Evolutionary conservation across 2,888 invertebrate species (phyloP).

Genomic region (Cephonodes hylas): DNA sequence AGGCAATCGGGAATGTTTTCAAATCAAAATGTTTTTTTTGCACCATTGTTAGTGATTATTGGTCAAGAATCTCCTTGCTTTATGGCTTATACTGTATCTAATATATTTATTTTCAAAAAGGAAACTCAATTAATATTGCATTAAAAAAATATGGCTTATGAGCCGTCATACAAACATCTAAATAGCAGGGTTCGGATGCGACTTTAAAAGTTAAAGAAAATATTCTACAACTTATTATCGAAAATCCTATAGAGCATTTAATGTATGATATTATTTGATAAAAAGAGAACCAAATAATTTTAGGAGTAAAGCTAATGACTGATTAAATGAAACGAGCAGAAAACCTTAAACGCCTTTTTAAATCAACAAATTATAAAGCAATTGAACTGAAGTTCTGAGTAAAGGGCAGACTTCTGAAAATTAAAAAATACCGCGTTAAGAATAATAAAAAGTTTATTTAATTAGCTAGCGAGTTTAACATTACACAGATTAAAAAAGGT

Average conservation of each 20-base stretch:
- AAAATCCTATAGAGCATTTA: slow-evolving; percentile 18
- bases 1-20: slow-evolving; percentile 42
- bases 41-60: slow-evolving; percentile 29
- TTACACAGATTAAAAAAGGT: slow-evolving; percentile 74
- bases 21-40: slow-evolving; percentile 46
- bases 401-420: slow-evolving; percentile 74
- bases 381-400: slow-evolving; percentile 73
- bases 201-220: slow-evolving; percentile 33
- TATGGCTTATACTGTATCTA: not conserved
- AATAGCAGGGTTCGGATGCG: slow-evolving; percentile 28
- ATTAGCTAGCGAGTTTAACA: slow-evolving; percentile 62
- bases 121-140: not conserved
- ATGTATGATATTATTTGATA: not conserved
- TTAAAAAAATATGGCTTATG: not conserved
- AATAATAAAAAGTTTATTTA: slow-evolving; percentile 65
- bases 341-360: slow-evolving; percentile 72
- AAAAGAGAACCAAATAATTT: slow-evolving; percentile 24
- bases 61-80: not conserved
- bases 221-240: slow-evolving; percentile 31
- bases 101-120: not conserved
- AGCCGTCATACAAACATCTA: slow-evolving; percentile 37
- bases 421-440: slow-evolving; percentile 64
- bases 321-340: slow-evolving; percentile 49
- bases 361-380: slow-evolving; percentile 72
- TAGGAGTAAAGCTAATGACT: slow-evolving; percentile 34